Base-by-base conservation (phyloP, 2,113 vertebrate species). In the Hiodon tergisus region DNA sequence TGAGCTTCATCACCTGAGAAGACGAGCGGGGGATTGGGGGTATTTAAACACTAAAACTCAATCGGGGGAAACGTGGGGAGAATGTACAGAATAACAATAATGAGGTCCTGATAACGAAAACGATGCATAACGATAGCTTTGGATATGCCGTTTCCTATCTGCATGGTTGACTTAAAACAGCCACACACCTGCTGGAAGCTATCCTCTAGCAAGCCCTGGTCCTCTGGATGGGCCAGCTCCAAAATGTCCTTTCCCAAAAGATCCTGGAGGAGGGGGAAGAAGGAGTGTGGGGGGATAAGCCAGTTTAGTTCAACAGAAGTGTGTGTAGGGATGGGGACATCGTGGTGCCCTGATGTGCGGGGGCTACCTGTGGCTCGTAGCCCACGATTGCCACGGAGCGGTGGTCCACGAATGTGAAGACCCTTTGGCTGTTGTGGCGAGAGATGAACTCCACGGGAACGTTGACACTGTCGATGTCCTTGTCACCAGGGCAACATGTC, bases 391-490 rank as follows among this genome's bases (percentile, higher is more conserved):
- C 91, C 78, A 95, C 77, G 7, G 95, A 98, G 17, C 97, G 94
- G 77, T 98, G 96, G 80, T 99, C 97, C 13, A 98, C 94, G 54
- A 99, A 99, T 59, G 95, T 98, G 86, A 98, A 99, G 6, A 92
- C 77, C 0, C 97, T 94, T 0, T 94, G 93, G 2, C 91, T 92
- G 85, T 94, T 98, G 85, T 99, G 97, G 0, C 97, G 86, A 54
- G 97, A 98, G 83, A 99, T 98, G 88, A 99, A 99, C 75, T 99
- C 97, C 0, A 93, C 93, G 0, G 97, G 97, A 69, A 95, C 92
- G 48, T 91, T 94, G 48, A 95, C 81, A 0, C 84, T 95, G 84
- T 87, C 96, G 72, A 94, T 86, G 84, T 93, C 95, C 1, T 90
- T 89, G 68, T 96, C 95, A 70, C 89, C 93, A 14, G 96, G 96